Evolutionary conservation across 2,888 invertebrate genomes (phyloP).

Genomic region (Dynastes hyllus): DNA sequence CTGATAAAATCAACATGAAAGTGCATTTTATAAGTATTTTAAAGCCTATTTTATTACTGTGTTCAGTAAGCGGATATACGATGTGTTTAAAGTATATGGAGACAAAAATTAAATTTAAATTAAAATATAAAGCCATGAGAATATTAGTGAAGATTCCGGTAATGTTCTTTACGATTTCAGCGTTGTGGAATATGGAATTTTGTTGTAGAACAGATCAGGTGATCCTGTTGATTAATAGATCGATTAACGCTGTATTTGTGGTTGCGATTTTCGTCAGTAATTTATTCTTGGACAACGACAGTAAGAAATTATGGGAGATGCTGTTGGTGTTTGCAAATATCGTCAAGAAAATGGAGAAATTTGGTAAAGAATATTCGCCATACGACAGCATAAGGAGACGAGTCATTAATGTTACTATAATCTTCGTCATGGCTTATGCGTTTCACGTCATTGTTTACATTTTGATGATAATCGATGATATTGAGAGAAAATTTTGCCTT

Average conservation of each 20-base stretch:
- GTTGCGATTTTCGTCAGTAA: conserved; percentile 5
- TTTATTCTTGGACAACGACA: conserved; percentile 23
- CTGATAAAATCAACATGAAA: neutral
- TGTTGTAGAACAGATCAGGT: neutral
- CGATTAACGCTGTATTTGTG: neutral
- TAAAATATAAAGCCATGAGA: neutral
- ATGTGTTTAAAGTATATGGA: neutral
- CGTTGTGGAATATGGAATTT: neutral
- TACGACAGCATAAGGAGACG: conserved; percentile 18
- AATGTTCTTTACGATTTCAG: neutral
- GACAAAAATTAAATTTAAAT: neutral
- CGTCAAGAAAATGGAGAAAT: neutral
- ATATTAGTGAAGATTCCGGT: conserved; percentile 11
- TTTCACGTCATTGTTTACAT: conserved; percentile 4
- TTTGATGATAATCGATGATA: neutral
- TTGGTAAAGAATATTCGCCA: neutral
- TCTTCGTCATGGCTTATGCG: neutral
- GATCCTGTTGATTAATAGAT: conserved; percentile 17
- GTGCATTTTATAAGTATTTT: conserved; percentile 22
- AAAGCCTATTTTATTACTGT: conserved; percentile 26
- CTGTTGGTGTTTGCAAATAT: conserved; percentile 6
- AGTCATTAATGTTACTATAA: neutral
- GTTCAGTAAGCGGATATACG: conserved; percentile 15
- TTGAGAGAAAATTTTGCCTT: neutral
- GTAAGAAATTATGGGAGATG: conserved; percentile 10